Evolutionary conservation across 2,113 vertebrate genomes (phyloP).

Genomic region (Triplophysa dalaica): DNA sequence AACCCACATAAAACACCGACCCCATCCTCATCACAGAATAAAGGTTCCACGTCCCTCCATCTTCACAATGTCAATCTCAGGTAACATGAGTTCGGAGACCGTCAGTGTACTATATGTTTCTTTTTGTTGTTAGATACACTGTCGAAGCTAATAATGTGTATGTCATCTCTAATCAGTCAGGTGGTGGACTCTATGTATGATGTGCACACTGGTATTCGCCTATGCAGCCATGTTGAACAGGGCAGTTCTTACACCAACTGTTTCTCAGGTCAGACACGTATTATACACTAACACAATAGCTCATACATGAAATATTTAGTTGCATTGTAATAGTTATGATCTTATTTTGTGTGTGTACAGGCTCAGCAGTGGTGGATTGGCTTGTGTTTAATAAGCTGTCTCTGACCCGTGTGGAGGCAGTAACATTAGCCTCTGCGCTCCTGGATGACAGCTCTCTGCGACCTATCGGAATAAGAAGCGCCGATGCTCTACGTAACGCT

Average conservation of each 20-base stretch:
- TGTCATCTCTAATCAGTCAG: conserved; percentile 66
- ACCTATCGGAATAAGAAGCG: conserved; percentile 81
- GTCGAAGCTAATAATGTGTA: background rate
- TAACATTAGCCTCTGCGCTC: conserved; percentile 86
- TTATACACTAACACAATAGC: background rate
- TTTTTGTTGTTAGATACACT: background rate
- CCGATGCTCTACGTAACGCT: conserved; percentile 74
- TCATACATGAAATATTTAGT: too few species aligned
- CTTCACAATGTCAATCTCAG: conserved; percentile 82
- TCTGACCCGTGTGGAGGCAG: conserved; percentile 81
- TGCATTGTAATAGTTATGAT: background rate
- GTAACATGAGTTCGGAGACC: conserved; percentile 65
- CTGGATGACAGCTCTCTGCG: conserved; percentile 85
- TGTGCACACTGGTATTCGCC: conserved; percentile 80
- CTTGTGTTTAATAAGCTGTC: conserved; percentile 82
- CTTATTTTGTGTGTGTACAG: conserved; percentile 63
- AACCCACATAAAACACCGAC: conserved; percentile 63
- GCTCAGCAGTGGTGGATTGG: conserved; percentile 91
- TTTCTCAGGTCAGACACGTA: conserved; percentile 80
- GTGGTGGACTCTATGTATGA: conserved; percentile 90
- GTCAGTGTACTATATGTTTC: background rate
- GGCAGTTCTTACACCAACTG: conserved; percentile 89
- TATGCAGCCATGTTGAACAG: conserved; percentile 83
- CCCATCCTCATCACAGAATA: conserved; percentile 62
- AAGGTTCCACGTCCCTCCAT: conserved; percentile 74